These are phyloP conservation scores for Urocolius indicus DNA, from an alignment of 2,113 vertebrate genomes.

Conservation along the genomic window DNA sequence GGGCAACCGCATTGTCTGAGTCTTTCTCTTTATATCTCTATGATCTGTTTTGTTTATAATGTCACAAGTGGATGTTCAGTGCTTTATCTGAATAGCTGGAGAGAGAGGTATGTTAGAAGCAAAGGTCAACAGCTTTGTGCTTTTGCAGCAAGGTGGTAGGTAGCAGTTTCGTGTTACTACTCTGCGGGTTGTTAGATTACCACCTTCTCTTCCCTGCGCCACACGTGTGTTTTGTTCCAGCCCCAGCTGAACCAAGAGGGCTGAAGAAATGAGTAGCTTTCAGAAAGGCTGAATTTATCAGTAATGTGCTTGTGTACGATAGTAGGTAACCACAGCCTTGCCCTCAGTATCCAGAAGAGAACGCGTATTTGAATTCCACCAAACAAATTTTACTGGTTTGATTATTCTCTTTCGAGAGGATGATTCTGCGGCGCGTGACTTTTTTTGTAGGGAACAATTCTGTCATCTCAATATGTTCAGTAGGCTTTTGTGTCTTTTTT, in stretches of 20 bases:
- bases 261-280: neutral
- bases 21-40: neutral
- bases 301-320: neutral
- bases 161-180: neutral
- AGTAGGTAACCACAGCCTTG: neutral
- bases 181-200: neutral
- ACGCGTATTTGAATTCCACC: neutral
- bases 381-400: neutral
- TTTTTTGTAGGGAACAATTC: neutral
- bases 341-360: neutral
- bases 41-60: neutral
- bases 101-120: neutral
- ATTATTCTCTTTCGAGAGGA: conserved; percentile 33
- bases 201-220: neutral
- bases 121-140: neutral
- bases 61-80: neutral
- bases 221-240: neutral
- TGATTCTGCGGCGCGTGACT: neutral
- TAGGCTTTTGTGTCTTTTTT: neutral
- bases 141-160: neutral
- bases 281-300: neutral
- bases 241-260: neutral
- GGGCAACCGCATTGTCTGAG: neutral
- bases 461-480: neutral
- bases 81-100: neutral